Evolutionary conservation across 2,113 vertebrate species (phyloP), one percentile per base, ranked within the genome.

Genomic region (Ciconia maguari): DNA sequence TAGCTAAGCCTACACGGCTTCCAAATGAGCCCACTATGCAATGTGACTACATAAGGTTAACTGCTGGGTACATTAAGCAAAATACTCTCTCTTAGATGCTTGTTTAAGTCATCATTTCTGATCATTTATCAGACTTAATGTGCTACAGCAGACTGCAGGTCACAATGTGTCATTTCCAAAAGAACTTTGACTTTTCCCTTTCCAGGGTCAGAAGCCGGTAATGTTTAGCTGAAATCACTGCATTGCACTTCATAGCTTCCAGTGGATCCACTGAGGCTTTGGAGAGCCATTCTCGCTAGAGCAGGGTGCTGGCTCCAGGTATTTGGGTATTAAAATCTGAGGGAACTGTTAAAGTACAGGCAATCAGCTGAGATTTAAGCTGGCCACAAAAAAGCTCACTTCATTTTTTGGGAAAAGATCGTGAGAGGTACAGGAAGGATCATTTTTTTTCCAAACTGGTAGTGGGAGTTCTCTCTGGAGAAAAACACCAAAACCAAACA

Each of bases 41-140:
- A 72, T 58, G 29, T 41, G 91, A 90, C 92, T 97, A 96, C 93
- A 90, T 96, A 87, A 90, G 92, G 96, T 96, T 96, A 97, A 97
- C 97, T 96, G 96, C 97, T 94, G 90, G 96, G 97, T 93, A 94
- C 95, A 97, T 96, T 97, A 97, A 93, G 96, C 79, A 96, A 92
- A 97, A 94, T 86, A 70, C 75, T 93, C 95, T 97, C 89, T 95
- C 93, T 95, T 93, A 96, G 86, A 94, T 95, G 97, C 96, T 97
- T 98, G 96, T 91, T 96, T 97, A 97, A 97, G 96, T 97, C 97
- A 98, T 97, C 95, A 94, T 94, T 94, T 96, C 96, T 96, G 96
- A 96, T 95, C 97, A 95, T 98, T 97, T 96, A 97, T 98, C 95
- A 98, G 91, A 87, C 95, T 98, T 97, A 98, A 95, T 96, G 97